Conservation (phyloP, 2,113 vertebrate genomes). For the Ovis aries region ARS-UI_Ramb_v3.0 NC_056080.1:3614501-3615000, state of each 20-base stretch:
- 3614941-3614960: rapidly evolving
- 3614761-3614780: rapidly evolving
- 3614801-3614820: neutral
- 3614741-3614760: neutral
- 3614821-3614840: rapidly evolving
- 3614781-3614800: neutral
- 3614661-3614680: rapidly evolving
- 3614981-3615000: no score
- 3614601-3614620: neutral
- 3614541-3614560: neutral
- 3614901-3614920: rapidly evolving
- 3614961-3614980: rapidly evolving
- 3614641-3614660: rapidly evolving
- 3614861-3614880: neutral
- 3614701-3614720: rapidly evolving
- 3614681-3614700: neutral
- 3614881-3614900: rapidly evolving
- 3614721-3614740: rapidly evolving
- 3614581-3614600: rapidly evolving
- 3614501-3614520: neutral
- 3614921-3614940: rapidly evolving
- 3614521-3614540: neutral
- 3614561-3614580: rapidly evolving
- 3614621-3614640: rapidly evolving
- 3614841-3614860: rapidly evolving